Percentiles rank a stretch among this genome's conserved stretches.
Conservation (phyloP, 2,113 vertebrate species). For the Saccopteryx bilineata region DNA sequence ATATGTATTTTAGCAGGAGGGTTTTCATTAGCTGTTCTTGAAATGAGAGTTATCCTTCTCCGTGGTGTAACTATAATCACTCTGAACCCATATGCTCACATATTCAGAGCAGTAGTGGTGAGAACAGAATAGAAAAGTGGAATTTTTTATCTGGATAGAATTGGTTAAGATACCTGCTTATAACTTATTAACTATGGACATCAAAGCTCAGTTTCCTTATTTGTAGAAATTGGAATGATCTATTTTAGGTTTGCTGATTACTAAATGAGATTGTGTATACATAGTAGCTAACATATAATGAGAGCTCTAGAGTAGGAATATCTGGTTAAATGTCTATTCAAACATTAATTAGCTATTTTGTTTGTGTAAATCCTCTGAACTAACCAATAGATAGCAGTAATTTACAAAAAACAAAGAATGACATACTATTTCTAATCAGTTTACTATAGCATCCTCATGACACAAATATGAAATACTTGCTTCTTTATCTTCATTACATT, state of each 20-base stretch:
- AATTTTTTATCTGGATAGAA: neutral
- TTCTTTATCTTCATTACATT: neutral
- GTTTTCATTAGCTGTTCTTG: neutral
- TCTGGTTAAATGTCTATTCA: neutral
- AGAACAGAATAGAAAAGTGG: neutral
- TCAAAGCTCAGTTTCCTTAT: neutral
- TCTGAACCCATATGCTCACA: neutral
- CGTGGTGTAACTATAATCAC: neutral
- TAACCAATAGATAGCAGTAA: neutral
- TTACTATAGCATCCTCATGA: neutral
- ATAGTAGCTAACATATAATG: neutral
- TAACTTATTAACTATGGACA: neutral
- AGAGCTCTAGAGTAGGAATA: neutral
- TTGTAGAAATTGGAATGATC: neutral
- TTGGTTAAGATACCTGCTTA: neutral
- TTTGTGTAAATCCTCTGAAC: neutral
- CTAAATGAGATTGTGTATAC: neutral
- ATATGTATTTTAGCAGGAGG: neutral
- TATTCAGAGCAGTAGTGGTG: neutral
- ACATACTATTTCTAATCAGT: neutral
- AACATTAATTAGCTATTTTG: neutral
- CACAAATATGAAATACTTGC: neutral
- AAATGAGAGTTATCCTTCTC: neutral
- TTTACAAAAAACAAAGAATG: neutral
- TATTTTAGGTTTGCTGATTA: neutral